phyloP scores from a whole-genome alignment of 2,888 invertebrate genomes.

The Mesorhabditis spiculigera region DNA sequence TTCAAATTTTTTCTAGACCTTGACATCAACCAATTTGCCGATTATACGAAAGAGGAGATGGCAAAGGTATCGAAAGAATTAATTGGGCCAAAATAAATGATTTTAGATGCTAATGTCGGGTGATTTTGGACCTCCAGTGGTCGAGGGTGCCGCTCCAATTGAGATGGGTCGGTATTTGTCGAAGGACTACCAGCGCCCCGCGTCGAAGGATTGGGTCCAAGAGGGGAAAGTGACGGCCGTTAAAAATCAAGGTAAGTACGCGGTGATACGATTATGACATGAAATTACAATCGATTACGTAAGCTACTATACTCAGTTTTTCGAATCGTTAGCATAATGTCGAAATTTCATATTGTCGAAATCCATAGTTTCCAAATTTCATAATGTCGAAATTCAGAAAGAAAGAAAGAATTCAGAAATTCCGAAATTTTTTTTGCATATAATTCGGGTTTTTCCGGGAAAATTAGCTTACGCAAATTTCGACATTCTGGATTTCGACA shows the following conservation, averaged over 20 bases:
- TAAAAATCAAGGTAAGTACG: neutral
- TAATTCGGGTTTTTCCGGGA: too few species aligned
- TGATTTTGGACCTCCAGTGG: neutral
- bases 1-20: neutral
- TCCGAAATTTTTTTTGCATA: too few species aligned
- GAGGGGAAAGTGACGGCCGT: neutral
- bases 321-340: too few species aligned
- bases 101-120: slow-evolving; percentile 2
- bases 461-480: too few species aligned
- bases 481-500: too few species aligned
- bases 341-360: too few species aligned
- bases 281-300: too few species aligned
- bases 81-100: neutral
- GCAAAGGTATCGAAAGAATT: neutral
- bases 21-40: neutral
- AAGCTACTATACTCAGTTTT: too few species aligned
- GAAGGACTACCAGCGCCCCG: neutral
- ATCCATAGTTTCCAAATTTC: too few species aligned
- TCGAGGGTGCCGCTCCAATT: neutral
- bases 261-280: too few species aligned
- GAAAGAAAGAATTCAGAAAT: too few species aligned
- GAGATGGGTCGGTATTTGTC: neutral
- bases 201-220: neutral
- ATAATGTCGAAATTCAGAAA: too few species aligned
- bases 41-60: neutral